Percentiles rank a stretch among this genome's conserved stretches.
phyloP scores from a whole-genome alignment of 2,113 vertebrate species.

The Rattus rattus region DNA sequence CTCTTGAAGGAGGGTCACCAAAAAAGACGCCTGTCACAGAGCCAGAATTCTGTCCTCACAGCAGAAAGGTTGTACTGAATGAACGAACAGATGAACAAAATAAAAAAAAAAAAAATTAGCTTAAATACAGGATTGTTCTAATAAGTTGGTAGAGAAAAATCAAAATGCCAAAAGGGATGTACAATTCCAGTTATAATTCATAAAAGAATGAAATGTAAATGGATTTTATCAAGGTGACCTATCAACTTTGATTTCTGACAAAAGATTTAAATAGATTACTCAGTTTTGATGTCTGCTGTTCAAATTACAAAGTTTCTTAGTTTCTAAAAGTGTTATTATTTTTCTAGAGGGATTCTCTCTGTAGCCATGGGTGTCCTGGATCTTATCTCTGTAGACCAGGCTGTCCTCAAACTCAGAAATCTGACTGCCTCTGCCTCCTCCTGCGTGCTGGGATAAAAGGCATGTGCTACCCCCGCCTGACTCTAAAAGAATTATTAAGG shows the following conservation, averaged over 20 bases:
- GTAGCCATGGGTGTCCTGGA: too few relatives aligned
- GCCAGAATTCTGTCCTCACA: conserved; percentile 74
- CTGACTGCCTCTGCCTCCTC: too few relatives aligned
- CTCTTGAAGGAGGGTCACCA: conserved; percentile 75
- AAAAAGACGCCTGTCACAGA: conserved; percentile 77
- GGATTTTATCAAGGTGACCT: conserved; percentile 19
- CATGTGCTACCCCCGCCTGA: too few relatives aligned
- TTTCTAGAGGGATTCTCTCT: too few relatives aligned
- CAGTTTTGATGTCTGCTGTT: background rate
- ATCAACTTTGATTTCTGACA: conserved; percentile 55
- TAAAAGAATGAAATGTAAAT: conserved; percentile 40
- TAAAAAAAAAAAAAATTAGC: conserved; percentile 71
- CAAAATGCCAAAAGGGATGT: conserved; percentile 63
- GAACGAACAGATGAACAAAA: conserved; percentile 81
- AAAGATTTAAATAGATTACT: conserved; percentile 57
- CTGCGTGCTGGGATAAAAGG: too few relatives aligned
- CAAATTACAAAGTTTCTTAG: background rate
- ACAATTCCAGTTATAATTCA: conserved; percentile 18
- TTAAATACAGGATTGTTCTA: conserved; percentile 75
- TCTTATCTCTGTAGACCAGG: too few relatives aligned
- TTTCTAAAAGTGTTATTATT: background rate
- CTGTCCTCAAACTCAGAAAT: too few relatives aligned
- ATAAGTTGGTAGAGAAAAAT: conserved; percentile 52
- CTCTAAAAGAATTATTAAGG: conserved; percentile 27
- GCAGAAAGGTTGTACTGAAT: conserved; percentile 74